Evolutionary conservation across 2,888 invertebrate genomes (phyloP).

Genomic region (Clepsis dumicolana): DNA sequence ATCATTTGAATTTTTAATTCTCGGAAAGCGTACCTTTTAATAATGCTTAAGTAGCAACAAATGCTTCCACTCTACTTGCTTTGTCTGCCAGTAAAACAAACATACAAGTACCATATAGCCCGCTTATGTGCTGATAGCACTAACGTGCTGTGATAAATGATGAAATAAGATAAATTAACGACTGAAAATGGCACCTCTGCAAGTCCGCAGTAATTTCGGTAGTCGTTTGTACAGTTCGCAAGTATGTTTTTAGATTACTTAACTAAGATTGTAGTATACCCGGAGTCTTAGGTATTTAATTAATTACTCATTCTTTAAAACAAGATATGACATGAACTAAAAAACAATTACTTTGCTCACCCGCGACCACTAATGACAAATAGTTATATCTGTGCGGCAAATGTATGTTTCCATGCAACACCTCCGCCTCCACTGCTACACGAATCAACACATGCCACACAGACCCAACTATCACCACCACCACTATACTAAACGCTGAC

Average conservation of each 20-base stretch:
- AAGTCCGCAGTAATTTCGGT: not conserved
- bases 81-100: slow-evolving; percentile 23
- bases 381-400: too few relatives aligned
- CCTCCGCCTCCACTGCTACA: too few relatives aligned
- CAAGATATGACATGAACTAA: not conserved
- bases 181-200: not conserved
- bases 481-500: too few relatives aligned
- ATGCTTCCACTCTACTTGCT: slow-evolving; percentile 22
- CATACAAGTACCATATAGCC: not conserved
- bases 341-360: too few relatives aligned
- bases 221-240: not conserved
- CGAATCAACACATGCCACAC: too few relatives aligned
- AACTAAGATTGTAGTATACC: not conserved
- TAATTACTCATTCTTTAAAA: not conserved
- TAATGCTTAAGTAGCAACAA: slow-evolving; percentile 7
- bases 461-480: too few relatives aligned
- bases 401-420: too few relatives aligned
- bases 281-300: not conserved
- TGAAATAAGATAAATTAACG: slow-evolving; percentile 8
- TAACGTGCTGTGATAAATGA: not conserved
- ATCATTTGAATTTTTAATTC: slow-evolving; percentile 35
- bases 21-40: slow-evolving; percentile 22
- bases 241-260: slow-evolving; percentile 1
- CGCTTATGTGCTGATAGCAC: slow-evolving; percentile 6
- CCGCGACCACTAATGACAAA: too few relatives aligned